These are phyloP conservation scores for Trichogramma pretiosum DNA, from an alignment of 1,140 invertebrate genomes.

Conservation along the genomic window DNA sequence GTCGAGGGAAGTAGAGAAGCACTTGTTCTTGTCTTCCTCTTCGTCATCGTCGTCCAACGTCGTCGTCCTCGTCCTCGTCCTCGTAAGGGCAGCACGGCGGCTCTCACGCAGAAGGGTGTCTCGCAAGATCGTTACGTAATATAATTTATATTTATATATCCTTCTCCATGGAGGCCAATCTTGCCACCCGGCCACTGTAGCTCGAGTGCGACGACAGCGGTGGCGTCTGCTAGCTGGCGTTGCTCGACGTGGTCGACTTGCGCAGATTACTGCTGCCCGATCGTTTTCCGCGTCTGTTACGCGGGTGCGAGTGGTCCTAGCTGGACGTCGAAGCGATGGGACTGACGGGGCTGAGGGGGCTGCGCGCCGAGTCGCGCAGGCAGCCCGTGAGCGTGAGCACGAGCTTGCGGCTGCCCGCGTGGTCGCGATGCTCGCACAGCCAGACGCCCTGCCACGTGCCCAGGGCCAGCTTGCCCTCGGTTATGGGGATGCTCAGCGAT, in stretches of 20 bases:
- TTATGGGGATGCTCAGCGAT: constrained; percentile 89
- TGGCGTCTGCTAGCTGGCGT: constrained; percentile 43
- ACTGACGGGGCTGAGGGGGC: constrained; percentile 71
- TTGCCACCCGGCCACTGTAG: too few relatives aligned
- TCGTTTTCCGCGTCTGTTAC: constrained; percentile 41
- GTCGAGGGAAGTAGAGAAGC: too few relatives aligned
- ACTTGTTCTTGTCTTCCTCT: too few relatives aligned
- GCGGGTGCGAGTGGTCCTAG: constrained; percentile 57
- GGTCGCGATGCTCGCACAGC: constrained; percentile 94
- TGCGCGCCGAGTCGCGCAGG: constrained; percentile 70
- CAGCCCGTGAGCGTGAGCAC: constrained; percentile 86
- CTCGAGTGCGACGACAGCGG: constrained; percentile 31
- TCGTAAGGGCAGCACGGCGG: too few relatives aligned
- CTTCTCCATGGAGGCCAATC: too few relatives aligned
- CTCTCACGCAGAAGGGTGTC: too few relatives aligned
- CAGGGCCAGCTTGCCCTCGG: constrained; percentile 86
- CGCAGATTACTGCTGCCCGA: constrained; percentile 32
- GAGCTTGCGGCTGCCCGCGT: constrained; percentile 84
- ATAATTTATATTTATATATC: too few relatives aligned
- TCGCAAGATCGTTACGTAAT: too few relatives aligned
- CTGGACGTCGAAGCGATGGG: constrained; percentile 82
- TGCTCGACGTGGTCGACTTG: constrained; percentile 42
- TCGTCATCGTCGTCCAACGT: too few relatives aligned
- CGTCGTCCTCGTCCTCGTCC: too few relatives aligned
- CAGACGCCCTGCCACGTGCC: constrained; percentile 97